Evolutionary conservation across 2,113 vertebrate genomes (phyloP).

Genomic region (Hyperopisus bebe): DNA sequence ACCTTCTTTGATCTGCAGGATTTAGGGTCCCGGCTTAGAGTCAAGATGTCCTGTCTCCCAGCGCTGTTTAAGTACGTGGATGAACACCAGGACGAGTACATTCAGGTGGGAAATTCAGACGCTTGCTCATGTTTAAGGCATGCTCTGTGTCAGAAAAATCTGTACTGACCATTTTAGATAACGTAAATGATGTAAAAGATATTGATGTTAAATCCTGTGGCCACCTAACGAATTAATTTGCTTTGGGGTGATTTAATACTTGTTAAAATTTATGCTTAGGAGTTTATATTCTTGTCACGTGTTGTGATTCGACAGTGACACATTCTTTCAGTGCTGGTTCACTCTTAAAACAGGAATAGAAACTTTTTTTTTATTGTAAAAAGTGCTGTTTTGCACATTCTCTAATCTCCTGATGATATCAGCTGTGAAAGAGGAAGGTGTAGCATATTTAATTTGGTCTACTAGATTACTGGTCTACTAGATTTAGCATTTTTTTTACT

Average conservation of each 20-base stretch:
- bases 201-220: neutral
- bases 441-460: neutral
- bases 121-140: neutral
- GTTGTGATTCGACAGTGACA: neutral
- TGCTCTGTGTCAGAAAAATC: neutral
- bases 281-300: neutral
- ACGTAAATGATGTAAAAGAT: neutral
- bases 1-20: neutral
- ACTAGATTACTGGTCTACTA: no score
- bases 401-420: neutral
- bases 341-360: neutral
- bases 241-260: neutral
- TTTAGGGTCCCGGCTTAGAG: neutral
- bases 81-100: conserved; percentile 79
- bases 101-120: conserved; percentile 63
- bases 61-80: conserved; percentile 82
- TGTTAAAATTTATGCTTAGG: neutral
- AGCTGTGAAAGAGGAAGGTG: neutral
- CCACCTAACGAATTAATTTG: neutral
- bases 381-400: neutral
- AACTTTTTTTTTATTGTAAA: neutral
- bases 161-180: neutral
- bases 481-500: neutral
- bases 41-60: conserved; percentile 70
- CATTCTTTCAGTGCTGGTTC: neutral